Percentiles rank a stretch among this genome's conserved stretches.
Evolutionary conservation across 2,797 vertebrate genomes (phyloP).

Genomic region (Muscicapa striata): DNA sequence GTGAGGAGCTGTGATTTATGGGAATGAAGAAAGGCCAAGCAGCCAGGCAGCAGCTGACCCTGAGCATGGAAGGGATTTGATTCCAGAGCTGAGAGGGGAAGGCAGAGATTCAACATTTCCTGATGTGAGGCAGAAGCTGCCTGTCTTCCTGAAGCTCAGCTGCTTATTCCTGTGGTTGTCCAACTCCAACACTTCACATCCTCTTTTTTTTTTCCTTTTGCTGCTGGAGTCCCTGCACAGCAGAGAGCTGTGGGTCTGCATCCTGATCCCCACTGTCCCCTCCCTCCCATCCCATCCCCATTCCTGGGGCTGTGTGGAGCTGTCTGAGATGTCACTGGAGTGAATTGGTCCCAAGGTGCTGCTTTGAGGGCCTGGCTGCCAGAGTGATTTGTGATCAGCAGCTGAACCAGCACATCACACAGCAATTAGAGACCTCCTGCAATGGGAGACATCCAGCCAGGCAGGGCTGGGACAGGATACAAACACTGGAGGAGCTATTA

Average conservation of each 20-base stretch:
- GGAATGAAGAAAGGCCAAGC: neutral
- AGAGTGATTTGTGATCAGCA: neutral
- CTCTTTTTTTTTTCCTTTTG: too few relatives aligned
- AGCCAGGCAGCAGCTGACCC: neutral
- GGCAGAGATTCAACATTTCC: neutral
- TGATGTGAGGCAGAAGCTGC: neutral
- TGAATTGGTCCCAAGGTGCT: neutral
- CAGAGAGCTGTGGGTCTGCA: neutral
- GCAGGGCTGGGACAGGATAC: neutral
- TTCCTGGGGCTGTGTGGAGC: fast-evolving
- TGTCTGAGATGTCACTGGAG: neutral
- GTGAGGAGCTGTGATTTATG: neutral
- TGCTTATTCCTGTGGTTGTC: neutral
- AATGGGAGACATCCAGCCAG: neutral
- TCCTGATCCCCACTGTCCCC: fast-evolving
- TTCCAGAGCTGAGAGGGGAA: neutral
- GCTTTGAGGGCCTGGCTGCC: conserved; percentile 18
- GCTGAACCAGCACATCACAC: neutral
- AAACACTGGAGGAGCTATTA: neutral
- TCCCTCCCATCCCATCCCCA: neutral
- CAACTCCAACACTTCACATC: neutral
- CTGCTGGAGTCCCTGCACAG: neutral
- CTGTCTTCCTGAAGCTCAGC: neutral
- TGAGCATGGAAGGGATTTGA: neutral
- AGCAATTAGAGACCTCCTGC: neutral